A percentile compares a stretch with the other conserved stretches of the same genome.
phyloP scores from a whole-genome alignment of 1,140 invertebrate genomes.

The Whitmania pigra region DNA sequence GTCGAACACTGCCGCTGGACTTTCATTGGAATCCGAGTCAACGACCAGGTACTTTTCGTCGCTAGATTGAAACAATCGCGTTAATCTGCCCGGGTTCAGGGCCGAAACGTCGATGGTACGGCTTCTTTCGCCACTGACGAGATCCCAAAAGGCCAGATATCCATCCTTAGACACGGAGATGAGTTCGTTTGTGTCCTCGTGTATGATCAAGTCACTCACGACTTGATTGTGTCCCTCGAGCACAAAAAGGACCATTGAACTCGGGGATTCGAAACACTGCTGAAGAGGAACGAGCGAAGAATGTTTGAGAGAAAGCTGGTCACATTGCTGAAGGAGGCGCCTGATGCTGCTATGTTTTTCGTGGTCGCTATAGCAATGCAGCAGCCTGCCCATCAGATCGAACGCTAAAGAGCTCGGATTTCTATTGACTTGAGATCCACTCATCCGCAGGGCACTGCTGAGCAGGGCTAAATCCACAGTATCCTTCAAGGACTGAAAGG shows the following conservation, averaged over 20 bases:
- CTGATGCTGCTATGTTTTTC: slow-evolving; percentile 54
- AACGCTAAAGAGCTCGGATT: slow-evolving; percentile 91
- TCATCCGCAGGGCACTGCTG: slow-evolving; percentile 75
- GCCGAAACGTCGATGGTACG: slow-evolving; percentile 21
- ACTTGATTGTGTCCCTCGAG: slow-evolving; percentile 23
- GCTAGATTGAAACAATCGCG: slow-evolving; percentile 22
- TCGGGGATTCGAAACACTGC: slow-evolving; percentile 25
- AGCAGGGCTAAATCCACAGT: slow-evolving; percentile 59
- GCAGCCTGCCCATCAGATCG: slow-evolving; percentile 75
- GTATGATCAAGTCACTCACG: slow-evolving; percentile 21
- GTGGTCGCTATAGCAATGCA: slow-evolving; percentile 52
- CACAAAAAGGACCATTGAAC: slow-evolving; percentile 20
- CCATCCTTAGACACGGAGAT: slow-evolving; percentile 24
- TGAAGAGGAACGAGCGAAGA: slow-evolving; percentile 22
- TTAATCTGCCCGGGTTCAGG: slow-evolving; percentile 18
- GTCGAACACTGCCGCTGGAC: slow-evolving; percentile 21
- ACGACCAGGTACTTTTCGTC: slow-evolving; percentile 24
- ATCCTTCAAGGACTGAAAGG: slow-evolving; percentile 38
- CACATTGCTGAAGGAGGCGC: slow-evolving; percentile 49
- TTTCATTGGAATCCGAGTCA: slow-evolving; percentile 19
- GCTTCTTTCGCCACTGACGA: slow-evolving; percentile 22
- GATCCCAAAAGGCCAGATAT: slow-evolving; percentile 23
- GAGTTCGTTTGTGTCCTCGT: slow-evolving; percentile 22
- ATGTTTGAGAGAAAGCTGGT: slow-evolving; percentile 20
- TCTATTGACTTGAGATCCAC: slow-evolving; percentile 53